These are phyloP conservation scores for Philereme vetulata DNA, from an alignment of 2,888 invertebrate species.

Conservation along the genomic window DNA sequence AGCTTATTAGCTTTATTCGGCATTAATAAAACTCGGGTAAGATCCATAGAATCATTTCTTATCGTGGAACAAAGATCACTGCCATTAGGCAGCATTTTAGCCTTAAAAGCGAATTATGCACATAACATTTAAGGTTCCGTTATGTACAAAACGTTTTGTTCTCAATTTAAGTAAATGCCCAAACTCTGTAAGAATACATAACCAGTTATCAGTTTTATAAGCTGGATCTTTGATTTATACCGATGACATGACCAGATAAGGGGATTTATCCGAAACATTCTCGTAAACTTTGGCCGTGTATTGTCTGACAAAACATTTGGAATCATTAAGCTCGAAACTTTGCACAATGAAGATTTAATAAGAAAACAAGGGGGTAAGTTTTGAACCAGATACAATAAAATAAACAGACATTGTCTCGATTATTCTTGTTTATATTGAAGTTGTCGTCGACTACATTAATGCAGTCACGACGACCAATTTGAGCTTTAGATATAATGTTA, in stretches of 20 bases:
- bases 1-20: too few species aligned
- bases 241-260: slow-evolving; percentile 59
- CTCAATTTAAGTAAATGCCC: too few species aligned
- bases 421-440: slow-evolving; percentile 1
- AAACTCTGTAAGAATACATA: neutral
- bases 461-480: too few species aligned
- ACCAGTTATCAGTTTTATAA: slow-evolving; percentile 5
- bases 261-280: slow-evolving; percentile 54
- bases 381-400: slow-evolving; percentile 10
- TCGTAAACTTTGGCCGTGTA: slow-evolving; percentile 42
- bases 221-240: slow-evolving; percentile 53
- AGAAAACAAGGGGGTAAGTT: slow-evolving; percentile 26
- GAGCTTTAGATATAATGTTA: too few species aligned
- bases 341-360: slow-evolving; percentile 25
- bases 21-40: too few species aligned
- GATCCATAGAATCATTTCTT: too few species aligned
- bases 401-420: slow-evolving; percentile 9
- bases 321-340: slow-evolving; percentile 30
- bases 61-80: too few species aligned
- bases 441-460: neutral
- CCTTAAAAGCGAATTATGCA: too few species aligned
- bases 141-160: too few species aligned
- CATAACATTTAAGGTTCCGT: too few species aligned
- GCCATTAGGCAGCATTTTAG: too few species aligned
- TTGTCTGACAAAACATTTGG: slow-evolving; percentile 52